These are phyloP conservation scores for Chironex yamaguchii DNA, from an alignment of 30 jellyfish, hydroid and myxozoan species.

Conservation along the genomic window DNA sequence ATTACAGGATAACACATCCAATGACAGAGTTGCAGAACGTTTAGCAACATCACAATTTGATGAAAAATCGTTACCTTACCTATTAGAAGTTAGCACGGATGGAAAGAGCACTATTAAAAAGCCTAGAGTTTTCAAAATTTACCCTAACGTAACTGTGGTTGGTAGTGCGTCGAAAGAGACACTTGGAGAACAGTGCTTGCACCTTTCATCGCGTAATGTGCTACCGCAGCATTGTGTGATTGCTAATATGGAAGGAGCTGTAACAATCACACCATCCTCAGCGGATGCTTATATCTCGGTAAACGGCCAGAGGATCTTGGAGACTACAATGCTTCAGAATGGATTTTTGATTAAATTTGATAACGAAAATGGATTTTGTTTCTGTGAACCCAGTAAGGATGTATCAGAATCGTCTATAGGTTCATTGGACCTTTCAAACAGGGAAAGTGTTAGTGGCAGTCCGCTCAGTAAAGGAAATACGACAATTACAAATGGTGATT, in stretches of 20 bases:
- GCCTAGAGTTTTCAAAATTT: conserved; percentile 72
- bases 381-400: conserved; percentile 42
- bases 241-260: conserved; percentile 85
- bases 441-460: background rate
- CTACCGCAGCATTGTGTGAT: conserved; percentile 88
- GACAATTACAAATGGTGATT: too few species aligned
- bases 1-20: conserved; percentile 37
- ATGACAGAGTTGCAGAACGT: conserved; percentile 56
- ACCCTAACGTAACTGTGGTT: conserved; percentile 79
- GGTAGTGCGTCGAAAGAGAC: conserved; percentile 83
- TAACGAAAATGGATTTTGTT: conserved; percentile 66
- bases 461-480: too few species aligned
- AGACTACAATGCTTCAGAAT: conserved; percentile 65
- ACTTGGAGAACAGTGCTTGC: conserved; percentile 81
- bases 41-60: conserved; percentile 53
- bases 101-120: conserved; percentile 57
- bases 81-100: conserved; percentile 79
- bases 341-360: conserved; percentile 89
- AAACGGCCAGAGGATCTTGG: conserved; percentile 72
- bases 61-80: conserved; percentile 61
- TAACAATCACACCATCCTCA: conserved; percentile 88
- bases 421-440: background rate
- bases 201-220: conserved; percentile 74
- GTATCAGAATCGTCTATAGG: background rate
- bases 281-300: conserved; percentile 92